Conservation (phyloP, 2,888 invertebrate species). For the Nasonovia ribisnigri region DNA sequence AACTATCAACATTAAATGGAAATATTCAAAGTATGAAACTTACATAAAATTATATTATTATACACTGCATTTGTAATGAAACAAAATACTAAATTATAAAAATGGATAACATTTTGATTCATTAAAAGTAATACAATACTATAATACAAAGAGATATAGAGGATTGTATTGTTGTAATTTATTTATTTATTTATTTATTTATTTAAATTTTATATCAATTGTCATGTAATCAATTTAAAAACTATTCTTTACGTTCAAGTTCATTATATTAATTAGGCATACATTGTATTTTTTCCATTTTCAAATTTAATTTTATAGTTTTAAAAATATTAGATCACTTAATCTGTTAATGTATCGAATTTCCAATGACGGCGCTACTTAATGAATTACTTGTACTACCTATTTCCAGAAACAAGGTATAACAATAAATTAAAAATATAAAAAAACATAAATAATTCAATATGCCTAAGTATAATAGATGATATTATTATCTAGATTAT, state of each 20-base stretch:
- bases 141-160: not conserved
- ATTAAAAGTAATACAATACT: not conserved
- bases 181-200: no score
- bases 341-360: not conserved
- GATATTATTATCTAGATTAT: not conserved
- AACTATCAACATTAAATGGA: not conserved
- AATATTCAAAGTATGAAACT: not conserved
- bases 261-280: not conserved
- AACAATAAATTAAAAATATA: not conserved
- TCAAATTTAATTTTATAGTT: not conserved
- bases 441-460: not conserved
- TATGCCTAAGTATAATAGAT: not conserved
- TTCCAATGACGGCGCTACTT: not conserved
- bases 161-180: no score
- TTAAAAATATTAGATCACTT: not conserved
- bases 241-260: not conserved
- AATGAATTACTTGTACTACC: not conserved
- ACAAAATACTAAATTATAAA: not conserved
- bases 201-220: not conserved
- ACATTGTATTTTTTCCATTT: not conserved
- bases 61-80: not conserved
- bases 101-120: not conserved
- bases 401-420: not conserved
- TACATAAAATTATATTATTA: not conserved
- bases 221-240: not conserved